Evolutionary conservation across 2,888 invertebrate genomes (phyloP).

Genomic region (Drosophila merina): DNA sequence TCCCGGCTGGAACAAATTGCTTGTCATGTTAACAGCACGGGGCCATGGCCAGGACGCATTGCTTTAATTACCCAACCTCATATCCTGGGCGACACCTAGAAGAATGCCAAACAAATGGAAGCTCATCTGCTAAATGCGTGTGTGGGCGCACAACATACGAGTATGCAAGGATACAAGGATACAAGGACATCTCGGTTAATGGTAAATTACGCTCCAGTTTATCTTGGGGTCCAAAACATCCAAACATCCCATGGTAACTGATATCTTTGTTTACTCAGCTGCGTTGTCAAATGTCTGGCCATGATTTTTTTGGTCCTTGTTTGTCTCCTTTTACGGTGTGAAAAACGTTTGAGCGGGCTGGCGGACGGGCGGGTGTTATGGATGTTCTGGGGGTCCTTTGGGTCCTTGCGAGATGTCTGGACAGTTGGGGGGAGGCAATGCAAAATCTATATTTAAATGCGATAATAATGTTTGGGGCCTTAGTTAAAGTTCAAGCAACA

Average conservation of each 20-base stretch:
- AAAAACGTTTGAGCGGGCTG: conserved; percentile 8
- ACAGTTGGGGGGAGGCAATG: not conserved
- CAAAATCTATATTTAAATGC: conserved; percentile 30
- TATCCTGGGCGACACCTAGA: conserved; percentile 35
- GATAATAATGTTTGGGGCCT: conserved; percentile 15
- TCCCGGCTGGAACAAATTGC: conserved; percentile 24
- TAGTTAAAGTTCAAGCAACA: conserved; percentile 24
- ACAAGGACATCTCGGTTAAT: conserved; percentile 1
- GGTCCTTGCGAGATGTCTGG: no score
- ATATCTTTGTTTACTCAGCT: conserved; percentile 55
- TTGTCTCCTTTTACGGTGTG: conserved; percentile 14
- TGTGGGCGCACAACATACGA: not conserved
- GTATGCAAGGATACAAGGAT: not conserved
- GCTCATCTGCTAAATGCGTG: conserved; percentile 28
- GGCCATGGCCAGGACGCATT: conserved; percentile 9
- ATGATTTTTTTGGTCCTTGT: conserved; percentile 3
- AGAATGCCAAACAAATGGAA: conserved; percentile 27
- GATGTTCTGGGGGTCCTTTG: not conserved
- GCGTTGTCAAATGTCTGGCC: conserved; percentile 28
- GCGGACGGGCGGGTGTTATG: conserved; percentile 22
- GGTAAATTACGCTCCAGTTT: conserved; percentile 25
- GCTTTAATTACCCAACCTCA: conserved; percentile 37
- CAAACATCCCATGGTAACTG: conserved; percentile 40
- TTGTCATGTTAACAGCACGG: conserved; percentile 36
- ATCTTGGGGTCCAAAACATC: conserved; percentile 13